Conservation (phyloP, 2,113 vertebrate genomes). For the Chiloscyllium plagiosum region DNA sequence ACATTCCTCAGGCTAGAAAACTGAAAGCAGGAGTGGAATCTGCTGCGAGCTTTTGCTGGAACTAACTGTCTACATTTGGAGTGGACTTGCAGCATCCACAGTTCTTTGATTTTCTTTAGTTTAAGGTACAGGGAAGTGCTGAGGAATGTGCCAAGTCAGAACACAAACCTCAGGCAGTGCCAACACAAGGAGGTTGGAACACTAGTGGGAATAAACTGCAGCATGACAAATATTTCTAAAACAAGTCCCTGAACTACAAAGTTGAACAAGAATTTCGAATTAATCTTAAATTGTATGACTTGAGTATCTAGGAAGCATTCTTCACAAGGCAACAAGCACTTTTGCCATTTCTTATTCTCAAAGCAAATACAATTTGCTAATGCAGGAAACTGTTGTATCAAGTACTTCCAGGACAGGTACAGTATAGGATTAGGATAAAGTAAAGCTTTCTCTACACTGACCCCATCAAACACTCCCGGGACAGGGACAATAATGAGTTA, state of each 20-base stretch:
- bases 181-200: background rate
- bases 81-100: too few relatives aligned
- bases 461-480: too few relatives aligned
- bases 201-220: background rate
- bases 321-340: background rate
- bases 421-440: background rate
- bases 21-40: background rate
- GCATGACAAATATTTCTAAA: background rate
- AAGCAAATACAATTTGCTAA: background rate
- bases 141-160: background rate
- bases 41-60: background rate
- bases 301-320: background rate
- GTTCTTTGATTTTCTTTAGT: too few relatives aligned
- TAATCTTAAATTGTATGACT: background rate
- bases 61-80: background rate
- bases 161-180: background rate
- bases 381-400: background rate
- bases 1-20: background rate
- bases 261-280: background rate
- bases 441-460: too few relatives aligned
- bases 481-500: background rate
- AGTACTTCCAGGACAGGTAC: background rate
- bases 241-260: background rate
- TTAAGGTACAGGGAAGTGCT: background rate
- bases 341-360: background rate